phyloP scores from a whole-genome alignment of 2,797 vertebrate species.

The Pangasius djambal region DNA sequence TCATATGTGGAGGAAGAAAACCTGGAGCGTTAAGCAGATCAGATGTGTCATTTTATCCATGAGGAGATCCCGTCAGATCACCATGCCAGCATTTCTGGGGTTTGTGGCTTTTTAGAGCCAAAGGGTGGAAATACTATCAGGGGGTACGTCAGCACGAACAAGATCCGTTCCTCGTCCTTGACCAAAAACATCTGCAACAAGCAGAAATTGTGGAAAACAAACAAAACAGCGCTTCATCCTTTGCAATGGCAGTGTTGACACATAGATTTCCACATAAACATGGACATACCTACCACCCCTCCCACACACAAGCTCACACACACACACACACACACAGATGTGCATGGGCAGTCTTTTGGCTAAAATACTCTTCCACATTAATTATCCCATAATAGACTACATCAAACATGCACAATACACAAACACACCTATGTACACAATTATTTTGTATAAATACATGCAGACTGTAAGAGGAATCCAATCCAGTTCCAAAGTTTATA shows the following conservation, averaged over 20 bases:
- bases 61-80: slow-evolving; percentile 52
- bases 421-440: neutral
- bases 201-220: slow-evolving; percentile 33
- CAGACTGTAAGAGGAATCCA: slow-evolving; percentile 9
- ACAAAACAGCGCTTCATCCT: slow-evolving; percentile 27
- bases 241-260: slow-evolving; percentile 38
- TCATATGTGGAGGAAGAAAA: neutral
- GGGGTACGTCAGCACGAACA: slow-evolving; percentile 47
- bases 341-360: neutral
- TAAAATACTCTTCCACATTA: neutral
- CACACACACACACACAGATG: slow-evolving; percentile 1
- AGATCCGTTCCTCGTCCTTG: slow-evolving; percentile 33
- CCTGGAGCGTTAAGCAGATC: slow-evolving; percentile 35
- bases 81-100: slow-evolving; percentile 48
- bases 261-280: slow-evolving; percentile 28
- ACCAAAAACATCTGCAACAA: slow-evolving; percentile 54
- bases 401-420: slow-evolving; percentile 27
- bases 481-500: neutral
- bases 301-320: neutral
- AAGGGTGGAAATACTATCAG: slow-evolving; percentile 51
- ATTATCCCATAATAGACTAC: slow-evolving; percentile 14
- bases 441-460: neutral
- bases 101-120: slow-evolving; percentile 48
- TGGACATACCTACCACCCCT: neutral
- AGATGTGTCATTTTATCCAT: slow-evolving; percentile 49